phyloP scores from a whole-genome alignment of 2,888 invertebrate species.

The Pachydiplax longipennis region DNA sequence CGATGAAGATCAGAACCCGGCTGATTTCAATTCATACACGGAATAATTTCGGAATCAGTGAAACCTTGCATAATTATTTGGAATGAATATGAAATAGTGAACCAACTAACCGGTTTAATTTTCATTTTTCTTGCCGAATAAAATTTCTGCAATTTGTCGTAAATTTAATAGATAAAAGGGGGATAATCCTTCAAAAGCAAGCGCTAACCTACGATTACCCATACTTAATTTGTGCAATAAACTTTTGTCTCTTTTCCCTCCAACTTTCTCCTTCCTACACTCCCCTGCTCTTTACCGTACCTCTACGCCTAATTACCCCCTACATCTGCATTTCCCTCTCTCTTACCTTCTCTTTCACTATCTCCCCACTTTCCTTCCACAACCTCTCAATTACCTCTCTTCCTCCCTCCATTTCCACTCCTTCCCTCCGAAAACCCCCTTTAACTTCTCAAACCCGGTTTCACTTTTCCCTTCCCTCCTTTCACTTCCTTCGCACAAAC shows the following conservation, averaged over 20 bases:
- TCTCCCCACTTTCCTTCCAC: neutral
- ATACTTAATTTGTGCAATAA: neutral
- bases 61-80: too few relatives aligned
- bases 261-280: neutral
- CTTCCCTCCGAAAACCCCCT: neutral
- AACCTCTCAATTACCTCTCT: slow-evolving; percentile 11
- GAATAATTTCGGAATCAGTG: too few relatives aligned
- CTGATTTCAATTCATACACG: too few relatives aligned
- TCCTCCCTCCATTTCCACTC: neutral
- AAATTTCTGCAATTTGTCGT: too few relatives aligned
- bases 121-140: too few relatives aligned
- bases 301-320: slow-evolving; percentile 8
- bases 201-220: too few relatives aligned
- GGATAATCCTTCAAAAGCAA: too few relatives aligned
- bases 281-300: neutral
- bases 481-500: neutral
- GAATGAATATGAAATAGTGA: too few relatives aligned
- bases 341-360: neutral
- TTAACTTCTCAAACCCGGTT: neutral
- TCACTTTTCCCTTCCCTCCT: neutral
- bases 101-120: too few relatives aligned
- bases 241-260: neutral
- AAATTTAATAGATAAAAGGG: too few relatives aligned
- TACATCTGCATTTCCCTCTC: too few relatives aligned
- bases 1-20: too few relatives aligned